phyloP scores from a whole-genome alignment of 2,888 invertebrate genomes.

The Drosophila silvestris region DNA sequence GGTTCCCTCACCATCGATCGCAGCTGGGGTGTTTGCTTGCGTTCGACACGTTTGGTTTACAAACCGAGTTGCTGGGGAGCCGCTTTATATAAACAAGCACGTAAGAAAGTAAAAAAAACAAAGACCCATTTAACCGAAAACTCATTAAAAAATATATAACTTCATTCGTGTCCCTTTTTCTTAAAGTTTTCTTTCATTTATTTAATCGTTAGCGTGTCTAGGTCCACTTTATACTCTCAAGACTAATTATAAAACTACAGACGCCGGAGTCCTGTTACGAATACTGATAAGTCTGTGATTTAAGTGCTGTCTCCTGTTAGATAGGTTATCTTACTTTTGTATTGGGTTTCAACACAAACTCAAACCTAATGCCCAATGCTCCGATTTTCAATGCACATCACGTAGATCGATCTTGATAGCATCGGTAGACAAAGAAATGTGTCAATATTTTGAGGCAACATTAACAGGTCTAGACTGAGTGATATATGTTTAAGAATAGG shows the following conservation, averaged over 20 bases:
- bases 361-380: constrained; percentile 3
- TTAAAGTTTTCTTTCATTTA: constrained; percentile 20
- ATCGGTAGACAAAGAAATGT: constrained; percentile 16
- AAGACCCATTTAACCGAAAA: constrained; percentile 35
- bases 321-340: constrained; percentile 31
- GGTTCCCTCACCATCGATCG: constrained; percentile 24
- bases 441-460: constrained; percentile 45
- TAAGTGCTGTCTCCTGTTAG: constrained; percentile 28
- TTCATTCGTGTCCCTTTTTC: constrained; percentile 22
- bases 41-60: constrained; percentile 45
- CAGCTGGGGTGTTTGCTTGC: constrained; percentile 57
- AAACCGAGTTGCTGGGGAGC: constrained; percentile 26
- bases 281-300: constrained; percentile 38
- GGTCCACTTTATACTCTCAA: constrained; percentile 38
- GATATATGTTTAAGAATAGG: neutral
- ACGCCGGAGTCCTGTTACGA: constrained; percentile 34
- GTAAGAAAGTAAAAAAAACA: constrained; percentile 9
- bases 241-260: constrained; percentile 44
- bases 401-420: constrained; percentile 35
- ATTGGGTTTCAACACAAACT: constrained; percentile 30
- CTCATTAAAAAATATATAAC: constrained; percentile 33
- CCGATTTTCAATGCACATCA: constrained; percentile 17
- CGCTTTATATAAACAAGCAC: constrained; percentile 30
- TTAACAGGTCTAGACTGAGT: constrained; percentile 22
- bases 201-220: constrained; percentile 36